phyloP scores from a whole-genome alignment of 2,888 invertebrate species.

The Microctonus hyperodae region DNA sequence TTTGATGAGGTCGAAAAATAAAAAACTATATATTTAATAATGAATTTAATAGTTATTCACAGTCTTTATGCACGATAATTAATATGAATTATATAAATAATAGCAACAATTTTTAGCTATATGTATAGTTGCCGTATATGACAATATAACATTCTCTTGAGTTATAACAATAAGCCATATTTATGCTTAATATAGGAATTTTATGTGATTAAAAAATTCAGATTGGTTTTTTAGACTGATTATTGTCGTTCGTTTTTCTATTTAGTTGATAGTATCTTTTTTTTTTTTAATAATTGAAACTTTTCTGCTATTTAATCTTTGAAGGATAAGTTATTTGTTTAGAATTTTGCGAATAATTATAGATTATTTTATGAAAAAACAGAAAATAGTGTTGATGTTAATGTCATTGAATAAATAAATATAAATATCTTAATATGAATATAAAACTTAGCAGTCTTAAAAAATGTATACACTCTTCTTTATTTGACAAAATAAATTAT shows the following conservation, averaged over 20 bases:
- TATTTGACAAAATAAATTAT: constrained; percentile 29
- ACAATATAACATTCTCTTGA: constrained; percentile 5
- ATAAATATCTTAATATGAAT: constrained; percentile 9
- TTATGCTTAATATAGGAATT: constrained; percentile 14
- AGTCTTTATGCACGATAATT: constrained; percentile 48
- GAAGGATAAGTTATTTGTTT: constrained; percentile 15
- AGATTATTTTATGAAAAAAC: neutral
- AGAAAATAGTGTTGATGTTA: constrained; percentile 17
- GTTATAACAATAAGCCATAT: constrained; percentile 13
- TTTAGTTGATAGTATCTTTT: neutral
- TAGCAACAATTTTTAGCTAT: constrained; percentile 1
- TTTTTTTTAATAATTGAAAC: constrained; percentile 8
- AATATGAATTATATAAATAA: constrained; percentile 44
- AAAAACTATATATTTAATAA: constrained; percentile 46
- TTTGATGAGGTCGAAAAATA: no score
- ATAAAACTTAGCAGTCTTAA: constrained; percentile 12
- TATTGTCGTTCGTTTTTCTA: constrained; percentile 14
- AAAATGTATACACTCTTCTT: constrained; percentile 16
- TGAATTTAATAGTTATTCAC: constrained; percentile 37
- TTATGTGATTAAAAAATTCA: constrained; percentile 3
- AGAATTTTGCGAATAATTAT: constrained; percentile 4
- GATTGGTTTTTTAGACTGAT: constrained; percentile 23
- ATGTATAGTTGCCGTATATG: constrained; percentile 15
- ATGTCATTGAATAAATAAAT: constrained; percentile 9
- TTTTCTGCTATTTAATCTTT: constrained; percentile 11